Percentiles rank a stretch among this genome's conserved stretches.
Conservation (phyloP, 2,113 vertebrate genomes). For the Dicerorhinus sumatrensis region DNA sequence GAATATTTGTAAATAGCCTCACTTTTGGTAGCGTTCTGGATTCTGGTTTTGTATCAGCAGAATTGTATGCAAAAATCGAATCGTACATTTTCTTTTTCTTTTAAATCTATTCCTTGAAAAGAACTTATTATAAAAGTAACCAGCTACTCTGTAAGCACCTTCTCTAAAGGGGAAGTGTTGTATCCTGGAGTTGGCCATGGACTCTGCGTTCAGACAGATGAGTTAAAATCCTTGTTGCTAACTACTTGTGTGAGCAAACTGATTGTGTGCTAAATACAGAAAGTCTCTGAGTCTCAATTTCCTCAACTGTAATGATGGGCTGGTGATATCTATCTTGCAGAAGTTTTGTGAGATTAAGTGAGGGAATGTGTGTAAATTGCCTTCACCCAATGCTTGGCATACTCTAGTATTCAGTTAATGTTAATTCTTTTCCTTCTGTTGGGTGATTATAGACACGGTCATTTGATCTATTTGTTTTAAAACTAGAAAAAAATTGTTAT, state of each 20-base stretch:
- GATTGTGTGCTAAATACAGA: background rate
- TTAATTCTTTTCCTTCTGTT: background rate
- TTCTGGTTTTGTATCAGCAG: background rate
- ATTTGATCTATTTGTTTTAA: conserved; percentile 22
- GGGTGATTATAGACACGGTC: background rate
- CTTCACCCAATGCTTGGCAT: background rate
- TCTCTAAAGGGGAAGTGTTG: background rate
- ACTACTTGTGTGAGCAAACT: background rate
- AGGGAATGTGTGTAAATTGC: background rate
- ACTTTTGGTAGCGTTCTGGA: background rate
- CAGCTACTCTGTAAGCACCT: background rate
- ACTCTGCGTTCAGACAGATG: background rate
- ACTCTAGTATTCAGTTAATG: background rate
- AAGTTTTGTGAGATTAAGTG: background rate
- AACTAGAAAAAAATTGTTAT: background rate
- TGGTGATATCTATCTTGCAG: background rate
- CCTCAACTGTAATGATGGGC: background rate
- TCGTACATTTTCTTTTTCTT: conserved; percentile 1
- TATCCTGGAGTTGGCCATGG: background rate
- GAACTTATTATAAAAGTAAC: background rate
- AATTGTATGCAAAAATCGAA: background rate
- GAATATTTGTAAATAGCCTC: background rate
- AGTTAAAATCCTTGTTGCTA: conserved; percentile 4
- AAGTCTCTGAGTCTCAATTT: background rate
- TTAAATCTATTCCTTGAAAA: conserved; percentile 15